A percentile compares a stretch with the other conserved stretches of the same genome.
Evolutionary conservation across 2,113 vertebrate species (phyloP).

Genomic region (human (Homo sapiens)): GRCh38 chr4:111804501-111805000

Average conservation of each 20-base stretch:
- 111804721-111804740: not conserved
- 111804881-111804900: not conserved
- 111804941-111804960: not conserved
- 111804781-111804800: not conserved
- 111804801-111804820: not conserved
- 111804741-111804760: not conserved
- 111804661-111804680: not conserved
- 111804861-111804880: not conserved
- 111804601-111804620: not conserved
- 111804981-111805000: not conserved
- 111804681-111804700: not conserved
- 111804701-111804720: not conserved
- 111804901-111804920: not conserved
- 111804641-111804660: not conserved
- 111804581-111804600: not conserved
- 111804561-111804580: not conserved
- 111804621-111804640: not conserved
- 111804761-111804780: not conserved
- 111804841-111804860: not conserved
- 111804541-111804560: not conserved
- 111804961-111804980: not conserved
- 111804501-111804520: not conserved
- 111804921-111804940: not conserved
- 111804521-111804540: not conserved
- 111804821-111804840: not conserved